Base-by-base conservation (phyloP, 1,140 invertebrate species). In the Calephelis nemesis region DNA sequence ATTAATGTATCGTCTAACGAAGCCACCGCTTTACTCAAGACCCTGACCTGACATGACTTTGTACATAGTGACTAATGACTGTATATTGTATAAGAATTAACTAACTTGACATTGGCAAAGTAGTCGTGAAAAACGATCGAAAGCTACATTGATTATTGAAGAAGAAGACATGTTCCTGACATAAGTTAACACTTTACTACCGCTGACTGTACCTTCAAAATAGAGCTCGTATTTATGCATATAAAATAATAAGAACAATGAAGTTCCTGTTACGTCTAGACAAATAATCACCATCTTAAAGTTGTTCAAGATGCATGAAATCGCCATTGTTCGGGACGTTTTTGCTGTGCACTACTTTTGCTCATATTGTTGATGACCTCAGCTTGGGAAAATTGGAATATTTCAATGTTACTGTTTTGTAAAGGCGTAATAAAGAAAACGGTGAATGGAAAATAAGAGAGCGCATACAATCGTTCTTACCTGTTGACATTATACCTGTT, bases 201-300 rank as follows among this genome's bases (percentile, higher is more conserved):
- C 4, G 7, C 12, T 30, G 30, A 60, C 54, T 60, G 65, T 58
- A 66, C 65, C 39, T 66, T 58, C 40, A 66, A 66, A 66, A 66
- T 66, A 66, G 42, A 15, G 47, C 49, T 54, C 40, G 54, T 48
- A 63, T 60, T 60, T 60, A 60, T 60, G 54, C 54, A 39, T 60
- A 60, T 60, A 60, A 60, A 60, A 60, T 60, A 60, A 60, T 60
- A 60, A 60, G 54, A 60, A 60, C 54, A 60, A 60, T 60, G 54
- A 60, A 40, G 54, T 60, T 60, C 54, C 54, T 60, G 54, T 60
- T 60, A 40, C 54, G 54, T 60, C 54, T 60, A 60, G 54, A 60
- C 54, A 60, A 60, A 60, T 60, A 60, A 60, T 60, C 54, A 60
- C 39, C 54, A 60, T 60, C 54, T 60, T 60, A 60, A 60, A 60